Evolutionary conservation across 2,888 invertebrate species (phyloP).

Genomic region (Cryptus viduatorius): DNA sequence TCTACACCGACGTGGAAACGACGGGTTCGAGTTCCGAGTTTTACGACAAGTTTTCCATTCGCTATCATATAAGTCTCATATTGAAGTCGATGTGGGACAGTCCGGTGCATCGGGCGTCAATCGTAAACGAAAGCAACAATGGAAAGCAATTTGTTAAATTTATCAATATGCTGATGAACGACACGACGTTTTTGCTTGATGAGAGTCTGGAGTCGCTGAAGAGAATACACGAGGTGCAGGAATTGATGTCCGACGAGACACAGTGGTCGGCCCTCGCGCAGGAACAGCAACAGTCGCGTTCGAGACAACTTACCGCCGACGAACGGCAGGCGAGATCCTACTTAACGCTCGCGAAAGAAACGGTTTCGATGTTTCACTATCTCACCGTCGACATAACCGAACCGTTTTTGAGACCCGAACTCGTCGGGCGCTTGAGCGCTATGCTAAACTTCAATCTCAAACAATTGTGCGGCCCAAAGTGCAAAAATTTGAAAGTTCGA

Average conservation of each 20-base stretch:
- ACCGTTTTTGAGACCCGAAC: constrained; percentile 96
- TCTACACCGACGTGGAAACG: constrained; percentile 99
- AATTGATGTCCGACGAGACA: constrained; percentile 90
- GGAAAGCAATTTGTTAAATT: constrained; percentile 98
- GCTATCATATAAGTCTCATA: constrained; percentile 99
- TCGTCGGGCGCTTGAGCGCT: constrained; percentile 97
- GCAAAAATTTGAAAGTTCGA: constrained; percentile 96
- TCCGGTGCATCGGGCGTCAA: constrained; percentile 93
- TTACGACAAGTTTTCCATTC: constrained; percentile 99
- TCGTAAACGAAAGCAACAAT: constrained; percentile 95
- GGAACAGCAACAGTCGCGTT: constrained; percentile 91
- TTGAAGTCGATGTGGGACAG: constrained; percentile 98
- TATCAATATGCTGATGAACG: constrained; percentile 99
- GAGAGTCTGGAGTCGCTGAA: constrained; percentile 97
- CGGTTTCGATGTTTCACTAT: constrained; percentile 99
- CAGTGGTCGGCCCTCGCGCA: constrained; percentile 89
- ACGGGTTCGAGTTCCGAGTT: constrained; percentile 99
- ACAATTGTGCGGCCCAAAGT: constrained; percentile 98
- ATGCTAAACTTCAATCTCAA: constrained; percentile 99
- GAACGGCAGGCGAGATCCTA: constrained; percentile 96
- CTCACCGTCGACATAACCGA: constrained; percentile 97
- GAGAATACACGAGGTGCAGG: constrained; percentile 95
- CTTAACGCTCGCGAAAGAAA: constrained; percentile 96
- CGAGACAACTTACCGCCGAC: constrained; percentile 93
- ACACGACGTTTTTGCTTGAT: constrained; percentile 98